Evolutionary conservation across 2,888 invertebrate species (phyloP).

Genomic region (Ophion slaviceki): DNA sequence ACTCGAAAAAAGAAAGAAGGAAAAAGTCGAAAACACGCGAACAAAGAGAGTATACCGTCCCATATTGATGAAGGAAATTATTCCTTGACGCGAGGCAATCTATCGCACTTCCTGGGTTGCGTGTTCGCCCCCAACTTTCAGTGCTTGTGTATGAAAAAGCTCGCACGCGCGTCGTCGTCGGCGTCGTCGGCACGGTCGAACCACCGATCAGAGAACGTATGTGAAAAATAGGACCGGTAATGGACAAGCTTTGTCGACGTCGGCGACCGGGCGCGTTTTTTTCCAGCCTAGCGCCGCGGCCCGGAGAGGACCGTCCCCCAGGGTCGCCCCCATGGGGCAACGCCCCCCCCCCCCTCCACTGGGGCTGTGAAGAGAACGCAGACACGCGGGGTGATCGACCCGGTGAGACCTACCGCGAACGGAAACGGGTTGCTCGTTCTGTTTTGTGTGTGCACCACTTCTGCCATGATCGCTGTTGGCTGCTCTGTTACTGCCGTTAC

Average conservation of each 20-base stretch:
- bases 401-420: slow-evolving; percentile 36
- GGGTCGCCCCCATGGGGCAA: background rate
- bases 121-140: slow-evolving; percentile 49
- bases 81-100: slow-evolving; percentile 63
- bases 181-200: slow-evolving; percentile 23
- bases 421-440: slow-evolving; percentile 50
- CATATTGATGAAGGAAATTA: slow-evolving; percentile 63
- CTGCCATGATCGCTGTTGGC: slow-evolving; percentile 21
- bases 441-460: slow-evolving; percentile 56
- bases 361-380: slow-evolving; percentile 47
- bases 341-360: background rate
- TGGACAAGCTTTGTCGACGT: slow-evolving; percentile 71
- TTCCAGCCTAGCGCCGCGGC: slow-evolving; percentile 36
- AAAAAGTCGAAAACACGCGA: background rate
- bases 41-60: slow-evolving; percentile 10
- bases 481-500: slow-evolving; percentile 24
- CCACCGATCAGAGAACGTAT: slow-evolving; percentile 33
- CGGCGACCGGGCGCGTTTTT: slow-evolving; percentile 51
- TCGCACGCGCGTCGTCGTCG: slow-evolving; percentile 29
- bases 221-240: slow-evolving; percentile 70
- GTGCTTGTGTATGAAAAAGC: slow-evolving; percentile 10
- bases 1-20: background rate
- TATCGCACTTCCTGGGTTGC: slow-evolving; percentile 57
- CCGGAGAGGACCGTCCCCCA: slow-evolving; percentile 29
- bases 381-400: slow-evolving; percentile 38